These are phyloP conservation scores for Lampropteryx suffumata DNA, from an alignment of 2,888 invertebrate genomes.

Conservation along the genomic window DNA sequence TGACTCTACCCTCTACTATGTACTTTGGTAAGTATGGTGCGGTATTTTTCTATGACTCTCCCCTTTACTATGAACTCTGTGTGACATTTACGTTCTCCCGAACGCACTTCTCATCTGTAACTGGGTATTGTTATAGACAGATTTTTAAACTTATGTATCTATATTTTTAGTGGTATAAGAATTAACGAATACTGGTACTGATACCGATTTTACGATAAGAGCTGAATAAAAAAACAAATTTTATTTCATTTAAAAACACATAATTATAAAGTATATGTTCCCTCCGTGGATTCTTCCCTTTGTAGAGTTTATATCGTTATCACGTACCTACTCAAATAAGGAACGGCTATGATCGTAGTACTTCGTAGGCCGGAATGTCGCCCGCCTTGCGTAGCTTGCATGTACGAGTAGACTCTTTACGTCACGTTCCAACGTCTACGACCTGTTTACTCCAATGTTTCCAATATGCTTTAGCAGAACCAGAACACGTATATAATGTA, in stretches of 20 bases:
- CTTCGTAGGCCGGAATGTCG: background rate
- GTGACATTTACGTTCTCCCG: slow-evolving; percentile 9
- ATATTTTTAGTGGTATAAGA: too few relatives aligned
- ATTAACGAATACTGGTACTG: too few relatives aligned
- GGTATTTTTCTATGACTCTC: too few relatives aligned
- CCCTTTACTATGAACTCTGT: too few relatives aligned
- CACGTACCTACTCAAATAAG: too few relatives aligned
- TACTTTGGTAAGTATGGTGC: too few relatives aligned
- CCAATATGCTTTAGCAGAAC: background rate
- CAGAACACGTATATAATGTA: too few relatives aligned
- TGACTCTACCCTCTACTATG: slow-evolving; percentile 6
- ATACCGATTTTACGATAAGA: too few relatives aligned
- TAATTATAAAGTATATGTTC: too few relatives aligned
- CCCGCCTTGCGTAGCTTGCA: slow-evolving; percentile 15
- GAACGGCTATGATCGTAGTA: too few relatives aligned
- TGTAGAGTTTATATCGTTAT: too few relatives aligned
- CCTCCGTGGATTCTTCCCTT: too few relatives aligned
- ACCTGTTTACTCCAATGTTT: slow-evolving; percentile 1
- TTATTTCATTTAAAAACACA: background rate
- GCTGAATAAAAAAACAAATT: background rate
- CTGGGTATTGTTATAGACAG: slow-evolving; percentile 1
- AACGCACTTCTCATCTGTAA: background rate
- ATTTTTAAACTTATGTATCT: background rate
- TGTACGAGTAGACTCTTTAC: slow-evolving; percentile 10
- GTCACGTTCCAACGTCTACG: background rate